phyloP scores from a whole-genome alignment of 2,113 vertebrate species.

The Apodemus sylvaticus region DNA sequence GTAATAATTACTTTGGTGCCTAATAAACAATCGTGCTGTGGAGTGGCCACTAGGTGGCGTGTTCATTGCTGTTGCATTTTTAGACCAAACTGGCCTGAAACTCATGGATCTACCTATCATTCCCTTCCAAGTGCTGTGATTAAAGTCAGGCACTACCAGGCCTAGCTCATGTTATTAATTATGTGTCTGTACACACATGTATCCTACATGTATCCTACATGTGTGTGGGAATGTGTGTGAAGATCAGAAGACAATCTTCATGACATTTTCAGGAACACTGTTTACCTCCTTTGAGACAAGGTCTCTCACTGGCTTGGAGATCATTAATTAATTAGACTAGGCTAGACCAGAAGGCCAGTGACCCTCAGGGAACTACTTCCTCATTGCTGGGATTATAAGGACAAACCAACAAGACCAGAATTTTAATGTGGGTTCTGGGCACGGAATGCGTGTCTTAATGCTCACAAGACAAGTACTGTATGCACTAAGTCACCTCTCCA shows the following conservation, averaged over 20 bases:
- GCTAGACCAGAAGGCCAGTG: background rate
- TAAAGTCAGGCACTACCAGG: background rate
- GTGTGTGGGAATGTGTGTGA: background rate
- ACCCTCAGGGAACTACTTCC: background rate
- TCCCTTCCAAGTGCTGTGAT: background rate
- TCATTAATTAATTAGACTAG: background rate
- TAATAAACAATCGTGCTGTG: background rate
- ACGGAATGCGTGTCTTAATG: background rate
- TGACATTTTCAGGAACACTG: background rate
- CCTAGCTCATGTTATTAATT: background rate
- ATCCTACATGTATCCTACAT: no score
- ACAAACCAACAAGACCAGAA: background rate
- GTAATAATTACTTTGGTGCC: background rate
- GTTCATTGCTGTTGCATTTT: background rate
- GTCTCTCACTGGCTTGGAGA: background rate
- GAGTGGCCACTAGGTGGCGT: background rate
- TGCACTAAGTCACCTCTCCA: background rate
- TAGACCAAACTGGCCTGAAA: background rate
- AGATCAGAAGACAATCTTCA: background rate
- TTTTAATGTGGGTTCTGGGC: background rate
- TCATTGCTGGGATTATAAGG: background rate
- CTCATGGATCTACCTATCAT: background rate
- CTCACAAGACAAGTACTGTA: background rate
- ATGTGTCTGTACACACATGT: background rate
- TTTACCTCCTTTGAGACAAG: background rate